Evolutionary conservation across 1,140 invertebrate species (phyloP).

Genomic region (Eueides isabella): DNA sequence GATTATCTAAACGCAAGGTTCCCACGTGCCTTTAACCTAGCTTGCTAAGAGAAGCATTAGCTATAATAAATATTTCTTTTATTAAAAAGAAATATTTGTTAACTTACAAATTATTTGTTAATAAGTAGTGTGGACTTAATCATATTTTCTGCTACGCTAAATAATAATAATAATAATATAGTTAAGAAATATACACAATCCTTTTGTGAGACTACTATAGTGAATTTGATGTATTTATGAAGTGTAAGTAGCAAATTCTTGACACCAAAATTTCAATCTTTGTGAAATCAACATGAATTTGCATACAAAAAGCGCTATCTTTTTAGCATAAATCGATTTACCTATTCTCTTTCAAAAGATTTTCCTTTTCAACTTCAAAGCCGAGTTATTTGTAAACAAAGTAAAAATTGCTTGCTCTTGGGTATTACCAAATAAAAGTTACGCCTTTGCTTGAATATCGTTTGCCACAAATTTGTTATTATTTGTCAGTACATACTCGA

Average conservation of each 20-base stretch:
- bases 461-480: slow-evolving; percentile 13
- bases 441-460: slow-evolving; percentile 35
- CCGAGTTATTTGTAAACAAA: slow-evolving; percentile 79
- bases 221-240: slow-evolving; percentile 1
- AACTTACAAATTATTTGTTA: too few species aligned
- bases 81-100: too few species aligned
- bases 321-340: slow-evolving; percentile 80
- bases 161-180: background rate
- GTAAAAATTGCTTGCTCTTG: slow-evolving; percentile 75
- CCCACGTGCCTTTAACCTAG: too few species aligned
- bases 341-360: slow-evolving; percentile 76
- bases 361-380: slow-evolving; percentile 73
- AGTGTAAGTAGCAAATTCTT: slow-evolving; percentile 56
- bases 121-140: too few species aligned
- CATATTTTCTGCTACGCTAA: too few species aligned
- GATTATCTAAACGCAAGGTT: too few species aligned
- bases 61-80: too few species aligned
- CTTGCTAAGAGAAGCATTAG: too few species aligned
- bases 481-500: background rate
- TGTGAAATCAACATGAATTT: slow-evolving; percentile 77
- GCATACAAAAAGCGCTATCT: slow-evolving; percentile 78
- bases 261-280: slow-evolving; percentile 74
- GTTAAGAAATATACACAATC: background rate
- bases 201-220: background rate
- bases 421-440: slow-evolving; percentile 78